These are phyloP conservation scores for Phalloptychus januarius DNA, from an alignment of 2,797 vertebrate genomes.

Conservation along the genomic window DNA sequence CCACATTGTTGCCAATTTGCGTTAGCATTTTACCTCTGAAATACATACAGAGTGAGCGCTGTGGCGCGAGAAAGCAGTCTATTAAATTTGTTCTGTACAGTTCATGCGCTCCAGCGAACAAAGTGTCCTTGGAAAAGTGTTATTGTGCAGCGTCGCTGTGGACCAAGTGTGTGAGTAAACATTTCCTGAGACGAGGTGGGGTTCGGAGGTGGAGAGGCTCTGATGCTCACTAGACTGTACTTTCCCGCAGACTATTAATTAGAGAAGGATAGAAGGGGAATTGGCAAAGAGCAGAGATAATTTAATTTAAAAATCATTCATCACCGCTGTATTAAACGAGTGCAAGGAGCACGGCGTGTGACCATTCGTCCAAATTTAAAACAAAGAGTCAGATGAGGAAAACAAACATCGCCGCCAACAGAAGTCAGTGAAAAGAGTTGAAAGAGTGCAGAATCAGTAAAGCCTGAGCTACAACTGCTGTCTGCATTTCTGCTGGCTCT, in stretches of 20 bases:
- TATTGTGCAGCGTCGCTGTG: slow-evolving; percentile 62
- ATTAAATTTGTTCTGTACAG: slow-evolving; percentile 33
- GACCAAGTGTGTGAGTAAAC: slow-evolving; percentile 65
- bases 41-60: not conserved
- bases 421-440: slow-evolving; percentile 14
- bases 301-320: slow-evolving; percentile 16
- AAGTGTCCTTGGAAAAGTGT: slow-evolving; percentile 75
- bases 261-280: slow-evolving; percentile 1
- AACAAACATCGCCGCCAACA: slow-evolving; percentile 6
- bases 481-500: slow-evolving; percentile 40
- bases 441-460: slow-evolving; percentile 38
- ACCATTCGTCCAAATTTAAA: slow-evolving; percentile 22
- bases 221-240: slow-evolving; percentile 33
- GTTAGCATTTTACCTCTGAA: slow-evolving; percentile 13
- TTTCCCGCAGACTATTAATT: slow-evolving; percentile 42
- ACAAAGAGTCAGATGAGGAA: not conserved
- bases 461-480: slow-evolving; percentile 39
- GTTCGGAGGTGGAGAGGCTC: slow-evolving; percentile 31
- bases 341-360: not conserved
- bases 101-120: slow-evolving; percentile 62
- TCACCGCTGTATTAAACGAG: not conserved
- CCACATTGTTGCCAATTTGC: not conserved
- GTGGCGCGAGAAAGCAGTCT: not conserved
- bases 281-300: not conserved
- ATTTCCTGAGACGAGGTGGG: slow-evolving; percentile 68